Evolutionary conservation across 2,113 vertebrate species (phyloP).

Genomic region (Actinemys pallida): DNA sequence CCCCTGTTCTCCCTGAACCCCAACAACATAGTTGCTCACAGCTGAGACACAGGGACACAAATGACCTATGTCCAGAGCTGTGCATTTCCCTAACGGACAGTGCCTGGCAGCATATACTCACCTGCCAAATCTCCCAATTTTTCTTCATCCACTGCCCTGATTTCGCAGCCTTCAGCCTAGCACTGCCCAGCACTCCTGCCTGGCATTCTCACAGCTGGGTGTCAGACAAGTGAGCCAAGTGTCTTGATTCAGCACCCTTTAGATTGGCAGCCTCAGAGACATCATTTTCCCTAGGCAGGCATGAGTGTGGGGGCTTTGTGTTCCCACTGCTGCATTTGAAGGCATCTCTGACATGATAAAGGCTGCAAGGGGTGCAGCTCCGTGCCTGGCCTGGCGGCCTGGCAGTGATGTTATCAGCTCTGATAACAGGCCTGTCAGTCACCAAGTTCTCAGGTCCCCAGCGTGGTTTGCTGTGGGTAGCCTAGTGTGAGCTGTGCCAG

Average conservation of each 20-base stretch:
- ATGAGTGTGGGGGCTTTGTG: neutral
- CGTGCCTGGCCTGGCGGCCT: neutral
- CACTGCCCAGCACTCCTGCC: neutral
- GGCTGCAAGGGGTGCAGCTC: neutral
- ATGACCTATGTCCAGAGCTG: neutral
- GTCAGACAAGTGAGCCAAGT: neutral
- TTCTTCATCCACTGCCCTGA: neutral
- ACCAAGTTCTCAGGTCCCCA: too few species aligned
- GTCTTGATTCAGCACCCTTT: neutral
- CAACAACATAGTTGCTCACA: neutral
- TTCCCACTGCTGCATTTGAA: neutral
- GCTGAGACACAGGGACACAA: neutral
- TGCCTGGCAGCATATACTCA: neutral
- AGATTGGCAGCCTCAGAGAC: neutral
- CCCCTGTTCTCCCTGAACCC: neutral
- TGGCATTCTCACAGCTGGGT: neutral
- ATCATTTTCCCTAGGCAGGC: neutral
- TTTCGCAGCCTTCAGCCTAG: neutral
- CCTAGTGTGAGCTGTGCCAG: neutral
- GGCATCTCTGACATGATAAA: neutral
- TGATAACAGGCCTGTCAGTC: fast-evolving
- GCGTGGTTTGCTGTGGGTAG: neutral
- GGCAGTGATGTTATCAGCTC: fast-evolving
- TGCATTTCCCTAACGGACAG: neutral
- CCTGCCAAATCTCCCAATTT: neutral